These are phyloP conservation scores for Laspeyria flexula DNA, from an alignment of 2,888 invertebrate species.

Conservation along the genomic window DNA sequence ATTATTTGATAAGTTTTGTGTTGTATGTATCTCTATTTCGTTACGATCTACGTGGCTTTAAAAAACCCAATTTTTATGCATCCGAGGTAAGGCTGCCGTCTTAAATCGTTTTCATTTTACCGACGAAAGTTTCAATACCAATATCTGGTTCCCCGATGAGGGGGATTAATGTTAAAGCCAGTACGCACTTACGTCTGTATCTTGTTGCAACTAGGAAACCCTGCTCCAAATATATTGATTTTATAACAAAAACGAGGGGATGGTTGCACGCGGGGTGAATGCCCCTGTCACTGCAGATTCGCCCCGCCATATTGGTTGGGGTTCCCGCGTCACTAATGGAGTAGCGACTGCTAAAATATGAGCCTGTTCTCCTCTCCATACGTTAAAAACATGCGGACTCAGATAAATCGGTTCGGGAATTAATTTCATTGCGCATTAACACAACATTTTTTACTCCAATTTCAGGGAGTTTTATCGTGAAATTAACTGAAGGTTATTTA, in stretches of 20 bases:
- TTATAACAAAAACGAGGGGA: constrained; percentile 85
- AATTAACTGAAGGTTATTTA: constrained; percentile 1
- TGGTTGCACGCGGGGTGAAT: constrained; percentile 80
- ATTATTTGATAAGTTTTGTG: no score
- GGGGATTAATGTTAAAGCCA: constrained; percentile 33
- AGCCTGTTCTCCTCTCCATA: constrained; percentile 71
- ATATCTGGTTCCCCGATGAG: background rate
- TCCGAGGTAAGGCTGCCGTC: background rate
- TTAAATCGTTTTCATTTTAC: background rate
- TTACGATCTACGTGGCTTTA: no score
- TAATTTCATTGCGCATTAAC: constrained; percentile 48
- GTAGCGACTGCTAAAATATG: constrained; percentile 80
- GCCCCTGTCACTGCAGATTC: constrained; percentile 84
- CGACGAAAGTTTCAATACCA: background rate
- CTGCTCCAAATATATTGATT: constrained; percentile 82
- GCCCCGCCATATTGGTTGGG: constrained; percentile 78
- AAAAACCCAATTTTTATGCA: no score
- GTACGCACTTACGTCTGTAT: constrained; percentile 48
- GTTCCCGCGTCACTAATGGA: constrained; percentile 81
- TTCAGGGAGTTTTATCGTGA: constrained; percentile 1
- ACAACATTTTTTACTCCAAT: constrained; percentile 6
- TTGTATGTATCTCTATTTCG: no score
- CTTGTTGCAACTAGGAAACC: constrained; percentile 63
- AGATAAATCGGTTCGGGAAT: constrained; percentile 51
- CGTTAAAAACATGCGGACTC: constrained; percentile 69